Conservation (phyloP, 1,140 invertebrate genomes). For the Lycorma delicatula region DNA sequence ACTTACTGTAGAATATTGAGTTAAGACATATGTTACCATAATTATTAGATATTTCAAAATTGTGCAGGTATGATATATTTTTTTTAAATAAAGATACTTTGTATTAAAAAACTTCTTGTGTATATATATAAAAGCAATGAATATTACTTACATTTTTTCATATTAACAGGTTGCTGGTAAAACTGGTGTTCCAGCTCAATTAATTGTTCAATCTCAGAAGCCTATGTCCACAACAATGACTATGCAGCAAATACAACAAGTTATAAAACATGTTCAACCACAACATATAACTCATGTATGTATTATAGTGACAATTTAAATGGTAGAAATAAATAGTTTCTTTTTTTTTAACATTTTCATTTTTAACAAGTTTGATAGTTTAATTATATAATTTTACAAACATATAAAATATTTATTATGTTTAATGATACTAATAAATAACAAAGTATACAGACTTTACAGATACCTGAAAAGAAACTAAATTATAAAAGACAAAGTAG, state of each 20-base stretch:
- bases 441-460: too few species aligned
- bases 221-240: slow-evolving; percentile 55
- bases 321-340: not conserved
- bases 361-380: slow-evolving; percentile 33
- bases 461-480: too few species aligned
- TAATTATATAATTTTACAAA: not conserved
- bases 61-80: too few species aligned
- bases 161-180: slow-evolving; percentile 33
- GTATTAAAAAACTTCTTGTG: too few species aligned
- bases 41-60: too few species aligned
- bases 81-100: too few species aligned
- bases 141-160: too few species aligned
- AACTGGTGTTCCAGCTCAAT: slow-evolving; percentile 45
- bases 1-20: too few species aligned
- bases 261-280: slow-evolving; percentile 55
- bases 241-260: slow-evolving; percentile 68
- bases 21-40: too few species aligned
- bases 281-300: slow-evolving; percentile 44
- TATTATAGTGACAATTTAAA: slow-evolving; percentile 17
- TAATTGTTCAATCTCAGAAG: slow-evolving; percentile 56
- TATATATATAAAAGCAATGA: too few species aligned
- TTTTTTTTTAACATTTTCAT: slow-evolving; percentile 11
- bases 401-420: slow-evolving; percentile 1
- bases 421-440: too few species aligned
- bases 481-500: too few species aligned